Percentiles rank a stretch among this genome's conserved stretches.
These are phyloP conservation scores for Sturnira hondurensis DNA, from an alignment of 2,113 vertebrate species.

Conservation along the genomic window DNA sequence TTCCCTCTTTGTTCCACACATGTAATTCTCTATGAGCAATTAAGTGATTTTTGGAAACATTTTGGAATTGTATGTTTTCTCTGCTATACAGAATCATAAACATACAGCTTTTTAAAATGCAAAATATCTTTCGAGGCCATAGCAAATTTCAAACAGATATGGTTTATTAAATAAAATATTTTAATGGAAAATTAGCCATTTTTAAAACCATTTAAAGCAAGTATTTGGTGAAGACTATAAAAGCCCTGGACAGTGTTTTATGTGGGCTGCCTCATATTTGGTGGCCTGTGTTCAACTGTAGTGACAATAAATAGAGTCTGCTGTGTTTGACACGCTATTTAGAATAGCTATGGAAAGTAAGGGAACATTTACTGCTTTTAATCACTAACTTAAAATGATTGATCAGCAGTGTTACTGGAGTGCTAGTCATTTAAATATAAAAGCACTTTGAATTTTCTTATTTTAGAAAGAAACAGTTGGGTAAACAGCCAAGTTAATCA, in stretches of 20 bases:
- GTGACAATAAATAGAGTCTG: conserved; percentile 18
- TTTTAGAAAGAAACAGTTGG: conserved; percentile 67
- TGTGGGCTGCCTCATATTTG: background rate
- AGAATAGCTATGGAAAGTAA: background rate
- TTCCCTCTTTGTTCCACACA: background rate
- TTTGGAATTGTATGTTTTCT: conserved; percentile 10
- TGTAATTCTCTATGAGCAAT: background rate
- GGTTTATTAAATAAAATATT: background rate
- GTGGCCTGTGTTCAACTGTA: background rate
- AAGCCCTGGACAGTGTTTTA: background rate
- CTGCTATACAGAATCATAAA: background rate
- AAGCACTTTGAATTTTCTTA: conserved; percentile 60
- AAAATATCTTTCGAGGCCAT: background rate
- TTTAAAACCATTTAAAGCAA: conserved; percentile 7
- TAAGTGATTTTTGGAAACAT: background rate
- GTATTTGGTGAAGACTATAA: background rate
- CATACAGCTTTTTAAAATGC: background rate
- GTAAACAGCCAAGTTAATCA: conserved; percentile 70
- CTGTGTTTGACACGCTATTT: conserved; percentile 25
- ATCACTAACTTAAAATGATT: conserved; percentile 67
- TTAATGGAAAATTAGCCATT: background rate
- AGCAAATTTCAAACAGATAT: background rate
- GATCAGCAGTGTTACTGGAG: conserved; percentile 47
- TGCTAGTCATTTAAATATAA: conserved; percentile 66
- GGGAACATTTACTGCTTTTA: conserved; percentile 46